phyloP scores from a whole-genome alignment of 2,113 vertebrate genomes.

The Ailuropoda melanoleuca region DNA sequence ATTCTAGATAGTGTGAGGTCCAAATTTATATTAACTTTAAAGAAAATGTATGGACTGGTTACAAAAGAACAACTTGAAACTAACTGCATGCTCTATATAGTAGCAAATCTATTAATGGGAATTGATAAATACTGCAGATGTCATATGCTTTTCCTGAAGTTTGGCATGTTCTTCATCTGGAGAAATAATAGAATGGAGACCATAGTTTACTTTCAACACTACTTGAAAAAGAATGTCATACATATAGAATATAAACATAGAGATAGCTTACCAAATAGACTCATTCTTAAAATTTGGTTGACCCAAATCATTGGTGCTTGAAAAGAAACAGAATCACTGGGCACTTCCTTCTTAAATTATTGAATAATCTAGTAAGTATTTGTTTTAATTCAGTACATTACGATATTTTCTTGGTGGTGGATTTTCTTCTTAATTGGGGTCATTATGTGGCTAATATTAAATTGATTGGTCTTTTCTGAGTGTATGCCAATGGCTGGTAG shows the following conservation, averaged over 20 bases:
- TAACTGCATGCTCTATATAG: not conserved
- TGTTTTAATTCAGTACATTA: not conserved
- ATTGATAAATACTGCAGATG: not conserved
- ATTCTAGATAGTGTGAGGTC: not conserved
- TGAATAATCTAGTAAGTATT: not conserved
- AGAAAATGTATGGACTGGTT: conserved; percentile 10
- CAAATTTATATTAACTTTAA: conserved; percentile 42
- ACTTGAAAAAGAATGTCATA: not conserved
- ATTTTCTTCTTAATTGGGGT: not conserved
- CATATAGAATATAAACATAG: not conserved
- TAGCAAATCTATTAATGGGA: not conserved
- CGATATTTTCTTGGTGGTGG: not conserved
- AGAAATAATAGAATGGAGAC: conserved; percentile 36
- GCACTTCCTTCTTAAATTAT: not conserved
- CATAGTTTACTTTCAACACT: not conserved
- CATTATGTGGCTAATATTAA: not conserved
- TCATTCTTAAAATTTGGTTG: not conserved
- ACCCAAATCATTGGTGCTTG: not conserved
- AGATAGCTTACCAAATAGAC: not conserved
- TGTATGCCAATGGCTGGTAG: not conserved
- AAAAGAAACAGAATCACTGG: not conserved
- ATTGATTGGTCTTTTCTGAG: not conserved
- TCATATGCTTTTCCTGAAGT: not conserved
- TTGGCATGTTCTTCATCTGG: conserved; percentile 6
- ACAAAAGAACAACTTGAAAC: conserved; percentile 6